Evolutionary conservation across 1,140 invertebrate species (phyloP), one percentile per base, ranked within the genome.

Genomic region (Brachystomella parvula): DNA sequence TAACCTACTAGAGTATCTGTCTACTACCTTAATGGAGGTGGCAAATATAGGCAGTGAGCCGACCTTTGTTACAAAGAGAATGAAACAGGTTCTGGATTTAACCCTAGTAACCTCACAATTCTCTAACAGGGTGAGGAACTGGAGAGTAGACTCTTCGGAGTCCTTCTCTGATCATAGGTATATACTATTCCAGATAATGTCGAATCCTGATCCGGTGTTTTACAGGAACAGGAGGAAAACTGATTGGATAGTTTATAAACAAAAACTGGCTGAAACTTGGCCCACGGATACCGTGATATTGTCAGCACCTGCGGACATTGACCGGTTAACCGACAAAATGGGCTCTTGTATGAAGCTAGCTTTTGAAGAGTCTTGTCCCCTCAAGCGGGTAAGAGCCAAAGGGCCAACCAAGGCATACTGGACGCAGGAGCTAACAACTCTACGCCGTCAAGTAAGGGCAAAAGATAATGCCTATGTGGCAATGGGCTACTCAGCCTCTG

Each of bases 81-180:
- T 64, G n/a, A 24, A 19, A 1, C 64, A 70, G 30, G 64, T 70
- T 1, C 47, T 70, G 12, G 68, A 70, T 44, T 47, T 70, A 17
- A 70, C 64, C 26, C 17, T 70, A 2, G 53, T 30, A 2, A 39
- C 56, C 32, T 19, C 24, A n/a, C 9, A 56, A 3, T 33, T 53
- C 3, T n/a, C n/a, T 9, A 35, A 29, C n/a, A 21, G 44, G 3
- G 44, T 69, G 3, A 3, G 26, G 57, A 26, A 44, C 2, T 69
- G 67, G 67, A 39, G 26, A 12, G 67, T 69, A 2, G 32, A 39
- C 19, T 60, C 59, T 35, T 64, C 47, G 24, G 49, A 66, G n/a
- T 63, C 68, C 1, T 47, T 66, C 2, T 70, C 68, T 1, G 68
- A 70, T 39, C 68, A 70, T 39, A 6, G 28, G 3, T 66, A 61